Conservation (phyloP, 2,888 invertebrate species). For the Phymatocera aterrima region DNA sequence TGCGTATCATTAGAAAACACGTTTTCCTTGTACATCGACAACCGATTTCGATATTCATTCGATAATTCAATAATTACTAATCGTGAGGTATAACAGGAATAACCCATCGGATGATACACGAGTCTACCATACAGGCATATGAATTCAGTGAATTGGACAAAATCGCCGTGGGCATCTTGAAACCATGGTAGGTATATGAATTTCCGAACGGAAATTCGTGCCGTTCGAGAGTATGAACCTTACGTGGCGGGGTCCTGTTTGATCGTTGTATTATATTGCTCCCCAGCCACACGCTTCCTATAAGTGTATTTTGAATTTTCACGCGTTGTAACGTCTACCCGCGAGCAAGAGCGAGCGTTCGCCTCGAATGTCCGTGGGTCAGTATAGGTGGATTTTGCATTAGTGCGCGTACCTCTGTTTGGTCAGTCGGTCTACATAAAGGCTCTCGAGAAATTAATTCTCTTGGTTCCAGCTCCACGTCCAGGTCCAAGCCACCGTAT, state of each 20-base stretch:
- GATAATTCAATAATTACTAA: no score
- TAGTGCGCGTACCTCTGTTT: conserved; percentile 58
- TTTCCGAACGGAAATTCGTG: conserved; percentile 35
- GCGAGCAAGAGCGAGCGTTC: conserved; percentile 39
- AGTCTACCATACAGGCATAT: not conserved
- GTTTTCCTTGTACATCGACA: not conserved
- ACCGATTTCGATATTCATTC: not conserved
- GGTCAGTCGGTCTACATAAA: conserved; percentile 72
- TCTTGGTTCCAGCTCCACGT: conserved; percentile 59
- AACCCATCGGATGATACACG: not conserved
- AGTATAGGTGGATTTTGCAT: conserved; percentile 54
- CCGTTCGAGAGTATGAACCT: conserved; percentile 36
- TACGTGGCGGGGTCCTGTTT: conserved; percentile 59
- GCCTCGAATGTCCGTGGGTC: conserved; percentile 56
- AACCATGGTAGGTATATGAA: conserved; percentile 40
- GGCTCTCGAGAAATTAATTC: conserved; percentile 73
- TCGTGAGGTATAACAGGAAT: not conserved
- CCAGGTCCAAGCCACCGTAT: conserved; percentile 56
- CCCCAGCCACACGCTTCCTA: conserved; percentile 66
- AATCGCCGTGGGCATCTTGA: conserved; percentile 24
- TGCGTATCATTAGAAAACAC: not conserved
- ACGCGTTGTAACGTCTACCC: conserved; percentile 66
- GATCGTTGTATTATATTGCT: conserved; percentile 70
- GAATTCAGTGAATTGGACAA: conserved; percentile 21
- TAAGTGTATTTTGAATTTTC: conserved; percentile 71